Evolutionary conservation across 2,797 vertebrate species (phyloP), one percentile per base, ranked within the genome.

Genomic region (Austrolebias charrua): DNA sequence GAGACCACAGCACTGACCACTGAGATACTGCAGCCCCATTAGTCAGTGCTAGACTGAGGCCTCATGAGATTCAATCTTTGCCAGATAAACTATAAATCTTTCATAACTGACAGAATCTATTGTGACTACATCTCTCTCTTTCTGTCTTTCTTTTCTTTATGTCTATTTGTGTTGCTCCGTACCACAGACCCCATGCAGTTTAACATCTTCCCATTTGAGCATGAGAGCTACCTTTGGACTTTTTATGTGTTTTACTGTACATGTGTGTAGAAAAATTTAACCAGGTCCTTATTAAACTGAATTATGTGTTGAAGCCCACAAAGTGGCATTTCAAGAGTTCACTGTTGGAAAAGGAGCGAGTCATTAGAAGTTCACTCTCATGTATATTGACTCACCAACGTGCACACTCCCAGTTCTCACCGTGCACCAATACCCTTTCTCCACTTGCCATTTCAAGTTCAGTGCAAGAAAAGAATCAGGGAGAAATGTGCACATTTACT

Each of bases 281-380:
- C 88, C 86, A 85, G 74, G 75, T 71, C 80, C 73, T 89, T 86
- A 86, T 69, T 71, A 71, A 75, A 67, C 72, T 86, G 81, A 90
- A 90, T 89, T 89, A 86, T 76, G 81, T 76, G 84, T 86, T 88
- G 81, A 86, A 83, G 72, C 72, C 76, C 55, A 64, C 72, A 78
- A 77, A 86, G 81, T 78, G 67, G 66, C 50, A 42, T 85, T 86
- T 82, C 55, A 76, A 88, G 85, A 88, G 82, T 76, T 61, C 71
- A 76, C 72, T 80, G 70, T 65, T 77, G 28, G 60, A 83, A 77
- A 66, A 86, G 79, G 77, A 80, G 73, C 72, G 72, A 80, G 66
- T 71, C 75, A 89, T 90, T 84, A 83, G 76, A 78, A 87, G 87
- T 88, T 85, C 69, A 70, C 60, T 72, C 82, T 82, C 73, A 83